These are phyloP conservation scores for Nibea albiflora DNA, from an alignment of 2,113 vertebrate species.

Conservation along the genomic window DNA sequence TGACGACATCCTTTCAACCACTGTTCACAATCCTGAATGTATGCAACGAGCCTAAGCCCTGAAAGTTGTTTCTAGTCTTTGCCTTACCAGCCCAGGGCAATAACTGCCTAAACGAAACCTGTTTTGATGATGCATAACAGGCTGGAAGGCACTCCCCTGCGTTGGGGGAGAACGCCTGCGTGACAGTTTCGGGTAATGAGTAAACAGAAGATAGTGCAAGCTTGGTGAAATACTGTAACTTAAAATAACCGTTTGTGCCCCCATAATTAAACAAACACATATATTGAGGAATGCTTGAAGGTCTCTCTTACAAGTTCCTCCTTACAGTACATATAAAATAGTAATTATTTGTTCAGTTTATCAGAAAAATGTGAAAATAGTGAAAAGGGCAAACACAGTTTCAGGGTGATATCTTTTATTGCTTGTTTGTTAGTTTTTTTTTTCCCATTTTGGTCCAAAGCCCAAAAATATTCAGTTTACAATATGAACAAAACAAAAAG, in stretches of 20 bases:
- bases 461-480: neutral
- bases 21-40: constrained; percentile 43
- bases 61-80: constrained; percentile 27
- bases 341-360: too few species aligned
- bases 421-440: neutral
- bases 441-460: neutral
- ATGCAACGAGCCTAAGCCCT: constrained; percentile 13
- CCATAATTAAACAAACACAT: constrained; percentile 14
- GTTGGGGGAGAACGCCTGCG: constrained; percentile 14
- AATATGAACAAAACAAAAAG: neutral
- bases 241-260: constrained; percentile 15
- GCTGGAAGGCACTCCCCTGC: constrained; percentile 44
- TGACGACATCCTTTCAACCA: constrained; percentile 53
- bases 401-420: neutral
- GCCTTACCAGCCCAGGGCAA: constrained; percentile 59
- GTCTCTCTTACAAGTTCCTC: neutral
- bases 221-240: constrained; percentile 22
- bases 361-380: neutral
- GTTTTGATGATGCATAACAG: constrained; percentile 66
- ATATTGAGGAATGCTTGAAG: neutral
- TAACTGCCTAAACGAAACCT: constrained; percentile 59
- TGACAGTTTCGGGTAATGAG: constrained; percentile 55
- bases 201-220: constrained; percentile 50
- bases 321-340: too few species aligned
- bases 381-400: neutral